A percentile compares a stretch with the other conserved stretches of the same genome.
phyloP scores from a whole-genome alignment of 23 tunicate genomes.

The Oikopleura dioica region DNA sequence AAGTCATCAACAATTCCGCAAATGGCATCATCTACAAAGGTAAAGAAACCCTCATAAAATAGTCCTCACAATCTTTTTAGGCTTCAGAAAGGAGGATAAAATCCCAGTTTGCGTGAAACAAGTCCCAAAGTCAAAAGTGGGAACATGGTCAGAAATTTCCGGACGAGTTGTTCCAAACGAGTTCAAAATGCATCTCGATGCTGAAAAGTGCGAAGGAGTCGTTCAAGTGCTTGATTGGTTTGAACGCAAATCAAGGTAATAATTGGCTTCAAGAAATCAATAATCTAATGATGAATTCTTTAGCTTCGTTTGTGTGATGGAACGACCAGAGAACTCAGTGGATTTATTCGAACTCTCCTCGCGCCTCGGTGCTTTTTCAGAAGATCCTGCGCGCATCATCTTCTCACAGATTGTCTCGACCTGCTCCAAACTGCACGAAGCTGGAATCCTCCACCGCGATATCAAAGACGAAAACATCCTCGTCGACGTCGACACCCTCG shows the following conservation, averaged over 20 bases:
- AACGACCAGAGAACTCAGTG: neutral
- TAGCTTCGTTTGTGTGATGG: neutral
- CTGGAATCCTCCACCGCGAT: conserved; percentile 74
- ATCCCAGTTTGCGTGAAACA: neutral
- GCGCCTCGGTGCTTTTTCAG: neutral
- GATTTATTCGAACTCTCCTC: neutral
- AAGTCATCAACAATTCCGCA: neutral
- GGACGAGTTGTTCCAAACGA: neutral
- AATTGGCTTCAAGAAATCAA: too few relatives aligned
- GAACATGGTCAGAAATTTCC: neutral
- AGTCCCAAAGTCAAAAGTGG: neutral
- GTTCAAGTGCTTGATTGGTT: neutral
- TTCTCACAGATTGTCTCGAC: neutral
- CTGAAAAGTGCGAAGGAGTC: neutral
- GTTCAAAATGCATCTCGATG: neutral
- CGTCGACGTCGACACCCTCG: conserved; percentile 24
- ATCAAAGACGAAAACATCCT: conserved; percentile 68
- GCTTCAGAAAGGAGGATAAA: neutral
- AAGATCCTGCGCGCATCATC: neutral
- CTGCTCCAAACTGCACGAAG: neutral
- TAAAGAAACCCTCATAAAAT: neutral
- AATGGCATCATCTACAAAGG: conserved; percentile 6
- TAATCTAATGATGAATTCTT: too few relatives aligned
- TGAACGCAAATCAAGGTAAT: neutral
- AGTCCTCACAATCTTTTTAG: neutral